Percentiles rank a stretch among this genome's conserved stretches.
phyloP scores from a whole-genome alignment of 2,888 invertebrate genomes.

The Mythimna albipuncta region DNA sequence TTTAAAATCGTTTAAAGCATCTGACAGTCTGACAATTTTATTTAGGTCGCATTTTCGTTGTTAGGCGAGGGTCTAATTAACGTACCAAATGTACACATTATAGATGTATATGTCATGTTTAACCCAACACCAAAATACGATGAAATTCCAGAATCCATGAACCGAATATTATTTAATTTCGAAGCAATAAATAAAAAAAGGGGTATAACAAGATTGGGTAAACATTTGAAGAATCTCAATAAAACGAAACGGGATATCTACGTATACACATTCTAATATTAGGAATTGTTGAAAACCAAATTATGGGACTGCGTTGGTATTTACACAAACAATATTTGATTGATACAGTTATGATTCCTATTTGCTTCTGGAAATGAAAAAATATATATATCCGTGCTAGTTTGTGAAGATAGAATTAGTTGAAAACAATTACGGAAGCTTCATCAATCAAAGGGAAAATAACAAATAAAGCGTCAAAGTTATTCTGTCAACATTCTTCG shows the following conservation, averaged over 20 bases:
- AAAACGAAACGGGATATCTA: constrained; percentile 24
- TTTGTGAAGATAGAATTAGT: not conserved
- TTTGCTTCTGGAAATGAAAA: not conserved
- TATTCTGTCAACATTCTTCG: constrained; percentile 22
- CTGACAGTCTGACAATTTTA: constrained; percentile 3
- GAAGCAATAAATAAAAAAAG: constrained; percentile 36
- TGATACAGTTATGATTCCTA: no score
- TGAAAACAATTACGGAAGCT: not conserved
- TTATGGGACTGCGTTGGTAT: not conserved
- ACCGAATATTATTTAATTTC: constrained; percentile 38
- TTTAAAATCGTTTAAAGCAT: constrained; percentile 11
- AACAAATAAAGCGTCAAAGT: constrained; percentile 13
- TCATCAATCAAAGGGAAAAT: constrained; percentile 12
- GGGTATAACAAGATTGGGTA: constrained; percentile 23
- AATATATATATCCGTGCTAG: not conserved
- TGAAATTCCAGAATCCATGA: constrained; percentile 27
- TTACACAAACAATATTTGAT: not conserved
- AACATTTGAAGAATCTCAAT: constrained; percentile 43
- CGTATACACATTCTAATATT: not conserved
- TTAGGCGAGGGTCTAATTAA: constrained; percentile 19
- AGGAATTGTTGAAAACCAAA: constrained; percentile 1
- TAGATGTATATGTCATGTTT: constrained; percentile 2
- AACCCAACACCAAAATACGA: constrained; percentile 21
- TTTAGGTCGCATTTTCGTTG: not conserved
- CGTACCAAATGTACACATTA: not conserved